These are phyloP conservation scores for Anorthoa munda DNA, from an alignment of 2,888 invertebrate species.

Conservation along the genomic window DNA sequence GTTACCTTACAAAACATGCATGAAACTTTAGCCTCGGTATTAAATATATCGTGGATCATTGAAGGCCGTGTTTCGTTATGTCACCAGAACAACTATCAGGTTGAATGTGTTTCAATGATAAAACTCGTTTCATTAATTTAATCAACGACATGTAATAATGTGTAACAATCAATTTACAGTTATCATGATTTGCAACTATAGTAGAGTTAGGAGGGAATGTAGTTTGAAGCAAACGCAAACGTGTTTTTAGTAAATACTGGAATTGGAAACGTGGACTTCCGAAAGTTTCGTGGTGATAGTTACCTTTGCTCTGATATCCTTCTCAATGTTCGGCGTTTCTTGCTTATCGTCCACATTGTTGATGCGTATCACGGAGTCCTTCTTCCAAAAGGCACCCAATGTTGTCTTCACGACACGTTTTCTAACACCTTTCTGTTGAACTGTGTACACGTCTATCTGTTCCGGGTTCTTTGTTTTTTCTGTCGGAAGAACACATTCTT, in stretches of 20 bases:
- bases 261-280: constrained; percentile 84
- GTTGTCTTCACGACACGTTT: constrained; percentile 92
- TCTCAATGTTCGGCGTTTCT: constrained; percentile 92
- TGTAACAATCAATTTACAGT: constrained; percentile 42
- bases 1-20: constrained; percentile 60
- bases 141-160: constrained; percentile 31
- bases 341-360: constrained; percentile 94
- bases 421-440: constrained; percentile 91
- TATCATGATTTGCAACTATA: constrained; percentile 51
- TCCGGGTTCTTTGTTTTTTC: constrained; percentile 94
- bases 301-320: constrained; percentile 93
- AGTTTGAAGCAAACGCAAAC: constrained; percentile 41
- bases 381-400: constrained; percentile 93
- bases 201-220: constrained; percentile 38
- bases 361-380: constrained; percentile 93
- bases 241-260: constrained; percentile 65
- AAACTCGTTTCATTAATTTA: constrained; percentile 50
- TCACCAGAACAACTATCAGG: constrained; percentile 66
- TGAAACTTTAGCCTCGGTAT: constrained; percentile 64
- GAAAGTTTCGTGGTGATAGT: constrained; percentile 66
- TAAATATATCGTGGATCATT: constrained; percentile 57
- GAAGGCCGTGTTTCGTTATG: constrained; percentile 68
- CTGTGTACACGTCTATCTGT: constrained; percentile 93
- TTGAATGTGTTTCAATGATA: constrained; percentile 53
- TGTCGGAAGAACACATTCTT: constrained; percentile 79